Base-by-base conservation (phyloP, 2,888 invertebrate species). In the Cerastis leucographa region DNA sequence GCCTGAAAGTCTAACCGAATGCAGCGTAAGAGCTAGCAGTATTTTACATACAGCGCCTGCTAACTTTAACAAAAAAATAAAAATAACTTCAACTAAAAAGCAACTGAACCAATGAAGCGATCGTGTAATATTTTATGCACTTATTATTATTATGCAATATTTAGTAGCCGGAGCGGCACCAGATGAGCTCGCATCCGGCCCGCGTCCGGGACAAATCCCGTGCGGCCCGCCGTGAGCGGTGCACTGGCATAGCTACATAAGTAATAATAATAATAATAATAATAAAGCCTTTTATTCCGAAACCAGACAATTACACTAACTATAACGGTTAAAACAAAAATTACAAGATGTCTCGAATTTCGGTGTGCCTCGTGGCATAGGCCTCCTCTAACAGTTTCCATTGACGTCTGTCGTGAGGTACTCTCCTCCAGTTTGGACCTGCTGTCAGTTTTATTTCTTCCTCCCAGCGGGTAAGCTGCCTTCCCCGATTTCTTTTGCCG, bases 201-300 rank as follows among this genome's bases (percentile, higher is more conserved):
- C 46, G 68, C 40, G 69, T 64, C 76, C 73, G 69, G 68, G 54
- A 76, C 77, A 80, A 76, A 81, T 83, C 85, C 81, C 82, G 54
- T 49, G 71, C 81, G 81, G 59, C 64, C 51, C 40, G 42, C 70
- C 49, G 64, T 61, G 67, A 54, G 44, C 68, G n/a, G 6, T 81
- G 69, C 65, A 62, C 19, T 44, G 17, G 1, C 25, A 6, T 62
- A 71, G 69, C 40, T 0, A 22, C 0, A 9, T n/a, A 35, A 1
- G 4, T 1, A 25, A 61, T n/a, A n/a, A n/a, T n/a, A n/a, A n/a
- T n/a, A n/a, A n/a, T n/a, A n/a, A n/a, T n/a, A n/a, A n/a, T n/a
- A n/a, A n/a, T n/a, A n/a, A n/a, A n/a, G n/a, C n/a, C n/a, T n/a
- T n/a, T n/a, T n/a, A n/a, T n/a, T n/a, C n/a, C n/a, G n/a, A n/a